These are phyloP conservation scores for Pluvialis apricaria DNA, from an alignment of 2,113 vertebrate species.

Conservation along the genomic window DNA sequence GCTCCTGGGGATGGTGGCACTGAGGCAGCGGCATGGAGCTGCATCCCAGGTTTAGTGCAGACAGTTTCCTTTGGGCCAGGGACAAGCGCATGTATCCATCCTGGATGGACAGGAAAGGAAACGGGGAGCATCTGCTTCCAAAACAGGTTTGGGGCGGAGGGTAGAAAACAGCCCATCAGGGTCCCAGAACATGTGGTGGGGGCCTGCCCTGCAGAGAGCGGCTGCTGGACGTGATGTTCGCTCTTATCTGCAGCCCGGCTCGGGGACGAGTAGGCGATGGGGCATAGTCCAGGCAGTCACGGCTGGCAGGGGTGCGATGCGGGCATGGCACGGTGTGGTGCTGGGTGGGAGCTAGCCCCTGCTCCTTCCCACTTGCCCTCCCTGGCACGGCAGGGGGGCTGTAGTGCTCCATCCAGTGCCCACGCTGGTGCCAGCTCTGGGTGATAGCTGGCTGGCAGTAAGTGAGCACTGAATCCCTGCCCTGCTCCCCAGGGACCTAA, in stretches of 20 bases:
- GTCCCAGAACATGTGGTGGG: fast-evolving
- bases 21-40: fast-evolving
- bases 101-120: background rate
- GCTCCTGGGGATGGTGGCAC: background rate
- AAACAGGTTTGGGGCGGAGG: background rate
- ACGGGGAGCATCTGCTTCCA: background rate
- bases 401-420: fast-evolving
- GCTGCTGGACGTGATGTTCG: background rate
- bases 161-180: fast-evolving
- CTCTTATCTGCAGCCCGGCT: fast-evolving
- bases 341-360: background rate
- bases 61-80: background rate
- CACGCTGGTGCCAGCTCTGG: background rate
- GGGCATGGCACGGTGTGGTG: fast-evolving
- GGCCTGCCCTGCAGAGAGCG: fast-evolving
- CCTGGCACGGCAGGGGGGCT: fast-evolving
- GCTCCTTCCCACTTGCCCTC: background rate
- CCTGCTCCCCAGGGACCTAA: background rate
- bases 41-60: background rate
- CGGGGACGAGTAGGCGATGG: fast-evolving
- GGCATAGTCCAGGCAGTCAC: background rate
- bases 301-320: fast-evolving
- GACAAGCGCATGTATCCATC: background rate
- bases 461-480: fast-evolving
- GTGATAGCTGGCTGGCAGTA: fast-evolving